Evolutionary conservation across 2,888 invertebrate species (phyloP), one percentile per base, ranked within the genome.

Genomic region (Baccha elongata): DNA sequence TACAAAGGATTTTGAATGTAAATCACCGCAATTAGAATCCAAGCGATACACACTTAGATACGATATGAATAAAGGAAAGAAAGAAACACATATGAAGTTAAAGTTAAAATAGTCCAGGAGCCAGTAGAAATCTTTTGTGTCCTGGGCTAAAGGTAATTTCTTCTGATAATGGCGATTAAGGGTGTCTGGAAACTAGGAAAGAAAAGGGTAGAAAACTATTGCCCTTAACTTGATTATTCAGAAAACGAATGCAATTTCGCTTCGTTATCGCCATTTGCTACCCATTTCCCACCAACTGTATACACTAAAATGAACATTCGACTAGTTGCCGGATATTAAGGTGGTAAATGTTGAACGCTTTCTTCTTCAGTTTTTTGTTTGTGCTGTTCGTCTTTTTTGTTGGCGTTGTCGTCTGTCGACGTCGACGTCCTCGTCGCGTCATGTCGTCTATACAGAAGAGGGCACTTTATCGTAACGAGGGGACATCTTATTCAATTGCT

Each of bases 231-330:
- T 44, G 64, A 69, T 74, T 80, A 65, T 65, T 65, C 71, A 71
- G 58, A 58, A 81, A 75, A 65, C 40, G 69, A 81, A 75, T 68
- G 80, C 73, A 80, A 73, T 71, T 75, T 64, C 44, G 52, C 52
- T 81, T 75, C 75, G 75, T 75, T 81, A 81, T 71, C 58, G 29
- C 10, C 48, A 35, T 40, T 75, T 71, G 37, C 65, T 58, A 42
- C 35, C 13, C 29, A 13, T 23, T 60, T 13, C n/a, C 19, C 13
- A n/a, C 48, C 35, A 62, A 64, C 15, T 29, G 8, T 26, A n/a
- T n/a, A n/a, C 15, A 10, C 55, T 55, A 19, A 64, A 74, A 37
- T 64, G 50, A 37, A 48, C 68, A 73, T 55, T 40, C 53, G 37
- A 50, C 55, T 55, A 58, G 58, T 44, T 42, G 23, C 67, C 53